A percentile compares a stretch with the other conserved stretches of the same genome.
These are phyloP conservation scores for Pseudochromis fuscus DNA, from an alignment of 2,797 vertebrate species.

Conservation along the genomic window DNA sequence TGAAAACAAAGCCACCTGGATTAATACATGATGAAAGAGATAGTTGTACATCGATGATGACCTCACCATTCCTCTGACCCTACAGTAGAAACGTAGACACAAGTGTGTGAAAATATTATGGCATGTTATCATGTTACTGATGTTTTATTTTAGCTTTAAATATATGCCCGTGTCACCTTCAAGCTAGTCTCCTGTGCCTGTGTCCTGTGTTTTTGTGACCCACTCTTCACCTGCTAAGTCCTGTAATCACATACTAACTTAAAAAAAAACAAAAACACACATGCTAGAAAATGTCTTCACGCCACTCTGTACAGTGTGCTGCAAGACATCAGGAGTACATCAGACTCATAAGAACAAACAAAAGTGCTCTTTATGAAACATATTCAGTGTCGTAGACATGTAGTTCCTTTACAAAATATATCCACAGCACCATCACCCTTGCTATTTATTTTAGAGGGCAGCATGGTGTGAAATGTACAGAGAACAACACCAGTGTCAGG, in stretches of 20 bases:
- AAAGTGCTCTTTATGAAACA: background rate
- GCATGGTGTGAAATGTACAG: background rate
- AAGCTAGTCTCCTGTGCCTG: background rate
- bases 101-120: background rate
- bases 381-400: background rate
- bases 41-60: background rate
- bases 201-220: constrained; percentile 1
- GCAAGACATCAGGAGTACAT: background rate
- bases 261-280: background rate
- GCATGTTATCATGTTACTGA: background rate
- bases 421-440: background rate
- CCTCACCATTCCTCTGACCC: no score
- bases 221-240: background rate
- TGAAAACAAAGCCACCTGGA: background rate
- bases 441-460: background rate
- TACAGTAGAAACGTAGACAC: background rate
- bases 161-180: background rate
- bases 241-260: constrained; percentile 15
- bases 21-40: background rate
- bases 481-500: background rate
- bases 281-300: background rate
- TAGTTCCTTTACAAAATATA: background rate
- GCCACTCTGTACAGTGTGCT: background rate
- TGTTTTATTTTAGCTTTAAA: background rate
- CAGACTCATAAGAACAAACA: constrained; percentile 8